Conservation (phyloP, 2,113 vertebrate genomes). For the Syngnathus scovelli region DNA sequence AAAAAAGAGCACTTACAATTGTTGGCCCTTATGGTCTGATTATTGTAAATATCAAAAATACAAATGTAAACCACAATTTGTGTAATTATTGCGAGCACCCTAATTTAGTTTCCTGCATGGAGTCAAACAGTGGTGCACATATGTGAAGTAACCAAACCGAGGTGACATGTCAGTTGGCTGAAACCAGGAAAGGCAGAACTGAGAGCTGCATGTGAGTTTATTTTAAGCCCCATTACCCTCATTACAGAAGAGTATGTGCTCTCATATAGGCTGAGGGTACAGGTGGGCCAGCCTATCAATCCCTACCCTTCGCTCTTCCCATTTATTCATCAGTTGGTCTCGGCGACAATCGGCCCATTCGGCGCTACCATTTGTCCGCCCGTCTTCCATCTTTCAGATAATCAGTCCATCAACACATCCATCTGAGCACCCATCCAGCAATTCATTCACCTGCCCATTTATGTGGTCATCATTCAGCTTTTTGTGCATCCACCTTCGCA, state of each 20-base stretch:
- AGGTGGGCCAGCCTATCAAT: constrained; percentile 65
- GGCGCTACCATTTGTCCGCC: constrained; percentile 44
- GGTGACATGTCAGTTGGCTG: background rate
- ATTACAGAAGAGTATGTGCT: constrained; percentile 63
- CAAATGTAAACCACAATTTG: no score
- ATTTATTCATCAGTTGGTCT: constrained; percentile 66
- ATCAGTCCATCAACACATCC: constrained; percentile 66
- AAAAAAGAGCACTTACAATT: no score
- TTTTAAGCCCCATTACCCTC: constrained; percentile 65
- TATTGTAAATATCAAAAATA: background rate
- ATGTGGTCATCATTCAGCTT: constrained; percentile 56
- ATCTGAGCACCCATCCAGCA: constrained; percentile 56
- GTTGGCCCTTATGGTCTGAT: background rate
- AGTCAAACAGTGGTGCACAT: background rate
- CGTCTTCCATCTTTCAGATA: constrained; percentile 60
- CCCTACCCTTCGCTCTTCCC: constrained; percentile 53
- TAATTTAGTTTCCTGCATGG: background rate
- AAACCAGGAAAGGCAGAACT: constrained; percentile 25
- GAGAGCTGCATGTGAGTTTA: constrained; percentile 64
- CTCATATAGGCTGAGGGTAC: constrained; percentile 57
- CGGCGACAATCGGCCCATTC: constrained; percentile 51
- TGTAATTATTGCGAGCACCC: no score
- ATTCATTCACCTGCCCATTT: constrained; percentile 61
- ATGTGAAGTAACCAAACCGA: background rate
- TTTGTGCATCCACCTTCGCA: constrained; percentile 48